These are phyloP conservation scores for Sebastes vulpes DNA, from an alignment of 2,797 vertebrate genomes.

Conservation along the genomic window DNA sequence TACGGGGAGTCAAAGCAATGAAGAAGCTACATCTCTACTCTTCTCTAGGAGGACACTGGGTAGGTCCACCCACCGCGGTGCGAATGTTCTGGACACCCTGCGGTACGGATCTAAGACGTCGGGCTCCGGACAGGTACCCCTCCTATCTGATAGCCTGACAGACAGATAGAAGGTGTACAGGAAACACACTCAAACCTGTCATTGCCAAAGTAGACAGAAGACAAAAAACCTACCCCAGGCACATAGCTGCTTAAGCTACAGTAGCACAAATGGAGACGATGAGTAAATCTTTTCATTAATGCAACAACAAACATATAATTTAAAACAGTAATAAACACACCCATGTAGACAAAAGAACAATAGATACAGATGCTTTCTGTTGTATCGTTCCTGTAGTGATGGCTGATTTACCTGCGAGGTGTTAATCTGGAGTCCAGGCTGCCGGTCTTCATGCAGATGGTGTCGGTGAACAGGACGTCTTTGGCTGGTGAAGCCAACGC, in stretches of 20 bases:
- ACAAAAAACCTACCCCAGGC: not conserved
- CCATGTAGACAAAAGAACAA: not conserved
- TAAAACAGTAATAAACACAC: not conserved
- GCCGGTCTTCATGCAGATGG: slow-evolving; percentile 98
- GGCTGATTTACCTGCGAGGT: slow-evolving; percentile 91
- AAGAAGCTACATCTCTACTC: slow-evolving; percentile 50
- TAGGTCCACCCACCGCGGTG: slow-evolving; percentile 83
- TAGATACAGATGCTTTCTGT: not conserved
- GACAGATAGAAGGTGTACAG: slow-evolving; percentile 53
- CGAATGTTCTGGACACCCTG: slow-evolving; percentile 80
- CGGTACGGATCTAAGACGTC: slow-evolving; percentile 68
- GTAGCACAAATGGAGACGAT: not conserved
- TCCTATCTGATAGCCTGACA: slow-evolving; percentile 84
- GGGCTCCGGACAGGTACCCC: slow-evolving; percentile 81
- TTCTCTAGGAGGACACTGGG: slow-evolving; percentile 41
- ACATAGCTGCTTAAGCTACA: not conserved
- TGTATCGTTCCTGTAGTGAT: not conserved
- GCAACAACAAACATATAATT: not conserved
- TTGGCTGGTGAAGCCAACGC: slow-evolving; percentile 97
- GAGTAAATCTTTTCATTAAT: not conserved
- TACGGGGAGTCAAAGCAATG: slow-evolving; percentile 32
- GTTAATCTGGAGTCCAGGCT: slow-evolving; percentile 97
- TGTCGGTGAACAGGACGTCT: slow-evolving; percentile 97
- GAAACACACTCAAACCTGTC: slow-evolving; percentile 33
- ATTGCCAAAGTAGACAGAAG: not conserved